Base-by-base conservation (phyloP, 2,888 invertebrate species). In the Hirtodrosophila confusa region DNA sequence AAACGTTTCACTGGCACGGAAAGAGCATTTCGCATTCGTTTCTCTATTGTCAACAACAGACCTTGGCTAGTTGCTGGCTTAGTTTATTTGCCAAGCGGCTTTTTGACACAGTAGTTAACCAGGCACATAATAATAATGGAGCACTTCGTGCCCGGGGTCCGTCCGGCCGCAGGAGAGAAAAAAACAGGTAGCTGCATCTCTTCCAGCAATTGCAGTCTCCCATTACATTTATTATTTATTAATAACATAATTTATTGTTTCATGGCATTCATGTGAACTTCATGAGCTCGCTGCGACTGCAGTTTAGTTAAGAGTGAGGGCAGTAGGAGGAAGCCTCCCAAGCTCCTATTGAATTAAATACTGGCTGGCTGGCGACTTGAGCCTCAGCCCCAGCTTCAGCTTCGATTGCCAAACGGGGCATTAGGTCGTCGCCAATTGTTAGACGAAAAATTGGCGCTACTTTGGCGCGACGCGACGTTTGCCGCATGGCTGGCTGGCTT, bases 241-340 rank as follows among this genome's bases (percentile, higher is more conserved):
- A 90, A 90, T 90, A 90, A 89, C 90, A 87, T 90, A 90, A 90
- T 90, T 90, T 90, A 90, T 90, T 90, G 90, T 90, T 90, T 88
- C 80, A 82, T 86, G 89, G 89, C 80, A 77, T 89, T 89, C 90
- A 90, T 90, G 89, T 90, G 90, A 88, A 88, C 85, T 77, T 76
- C 77, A 74, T 75, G 72, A 78, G 85, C 56, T 49, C 37, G 51
- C 54, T 48, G 48, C 44, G 48, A 49, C 31, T 45, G 54, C 33
- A 37, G 27, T 40, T 12, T 7, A 9, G 11, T 6, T 5, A 4
- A 4, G 4, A 5, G 24, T 2, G 11, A 7, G 39, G 9, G 4
- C 2, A 10, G 27, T 24, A 27, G 64, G 61, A 39, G 54, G 64
- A 31, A 41, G 64, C 47, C 41, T 47, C 35, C 47, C 64, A 55